Conservation (phyloP, 1,140 invertebrate genomes). For the Cataglyphis hispanica region DNA sequence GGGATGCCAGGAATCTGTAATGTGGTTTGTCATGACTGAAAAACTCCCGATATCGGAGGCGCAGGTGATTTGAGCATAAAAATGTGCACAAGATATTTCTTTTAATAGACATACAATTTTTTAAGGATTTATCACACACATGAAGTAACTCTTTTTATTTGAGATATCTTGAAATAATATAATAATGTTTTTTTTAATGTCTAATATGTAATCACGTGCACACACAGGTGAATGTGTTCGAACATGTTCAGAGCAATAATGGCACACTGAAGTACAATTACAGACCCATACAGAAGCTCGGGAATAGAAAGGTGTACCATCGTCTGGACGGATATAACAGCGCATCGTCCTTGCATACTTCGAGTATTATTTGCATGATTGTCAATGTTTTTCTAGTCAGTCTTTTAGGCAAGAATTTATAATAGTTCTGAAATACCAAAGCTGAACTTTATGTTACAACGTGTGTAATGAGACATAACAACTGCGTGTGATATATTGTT, state of each 20-base stretch:
- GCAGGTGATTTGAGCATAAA: slow-evolving; percentile 85
- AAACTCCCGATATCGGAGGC: slow-evolving; percentile 87
- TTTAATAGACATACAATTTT: background rate
- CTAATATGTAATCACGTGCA: background rate
- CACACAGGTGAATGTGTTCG: slow-evolving; percentile 74
- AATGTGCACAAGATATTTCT: background rate
- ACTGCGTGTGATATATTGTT: slow-evolving; percentile 39
- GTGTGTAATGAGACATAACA: background rate
- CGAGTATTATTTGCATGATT: slow-evolving; percentile 15
- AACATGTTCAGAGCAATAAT: slow-evolving; percentile 52
- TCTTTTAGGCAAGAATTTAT: background rate
- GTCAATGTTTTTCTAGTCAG: slow-evolving; percentile 48
- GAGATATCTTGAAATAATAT: background rate
- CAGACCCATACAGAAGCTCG: slow-evolving; percentile 72
- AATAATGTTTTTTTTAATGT: slow-evolving; percentile 8
- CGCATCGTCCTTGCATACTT: background rate
- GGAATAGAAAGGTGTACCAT: slow-evolving; percentile 75
- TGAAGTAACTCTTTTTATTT: background rate
- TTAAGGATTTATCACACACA: background rate
- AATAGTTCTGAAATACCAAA: slow-evolving; percentile 8
- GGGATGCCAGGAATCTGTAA: slow-evolving; percentile 90
- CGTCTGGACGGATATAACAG: slow-evolving; percentile 71
- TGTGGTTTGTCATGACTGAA: slow-evolving; percentile 91
- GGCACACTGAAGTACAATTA: slow-evolving; percentile 73
- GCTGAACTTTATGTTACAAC: background rate